Percentiles rank a stretch among this genome's conserved stretches.
Evolutionary conservation across 1,140 invertebrate genomes (phyloP).

Genomic region (Zaprionus inermis): DNA sequence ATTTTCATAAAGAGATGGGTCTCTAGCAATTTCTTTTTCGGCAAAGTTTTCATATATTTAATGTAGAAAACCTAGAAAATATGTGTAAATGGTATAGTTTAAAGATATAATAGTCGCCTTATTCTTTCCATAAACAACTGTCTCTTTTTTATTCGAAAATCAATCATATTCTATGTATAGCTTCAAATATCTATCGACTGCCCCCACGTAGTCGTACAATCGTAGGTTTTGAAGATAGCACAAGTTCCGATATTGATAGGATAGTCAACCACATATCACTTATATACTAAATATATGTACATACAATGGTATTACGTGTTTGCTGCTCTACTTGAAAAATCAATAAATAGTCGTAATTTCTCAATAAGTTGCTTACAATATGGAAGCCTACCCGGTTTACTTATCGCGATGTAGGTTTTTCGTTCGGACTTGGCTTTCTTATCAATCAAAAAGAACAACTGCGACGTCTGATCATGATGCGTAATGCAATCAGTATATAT

Average conservation of each 20-base stretch:
- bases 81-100: no score
- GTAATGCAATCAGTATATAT: not conserved
- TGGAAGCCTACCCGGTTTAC: not conserved
- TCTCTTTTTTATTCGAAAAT: no score
- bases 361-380: constrained; percentile 1
- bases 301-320: not conserved
- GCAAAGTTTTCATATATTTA: no score
- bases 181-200: not conserved
- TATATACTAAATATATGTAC: not conserved
- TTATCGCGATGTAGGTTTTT: not conserved
- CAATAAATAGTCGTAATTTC: constrained; percentile 6
- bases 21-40: no score
- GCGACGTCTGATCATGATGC: not conserved
- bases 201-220: not conserved
- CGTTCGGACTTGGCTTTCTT: not conserved
- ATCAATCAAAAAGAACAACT: not conserved
- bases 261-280: not conserved
- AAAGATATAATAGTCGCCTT: no score
- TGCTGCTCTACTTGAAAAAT: constrained; percentile 5
- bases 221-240: not conserved
- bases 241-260: not conserved
- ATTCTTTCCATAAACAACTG: not conserved
- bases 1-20: no score
- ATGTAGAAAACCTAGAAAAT: no score
- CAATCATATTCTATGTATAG: not conserved